Percentiles rank a stretch among this genome's conserved stretches.
Conservation (phyloP, 2,888 invertebrate genomes). For the Drosophila lutescens region DNA sequence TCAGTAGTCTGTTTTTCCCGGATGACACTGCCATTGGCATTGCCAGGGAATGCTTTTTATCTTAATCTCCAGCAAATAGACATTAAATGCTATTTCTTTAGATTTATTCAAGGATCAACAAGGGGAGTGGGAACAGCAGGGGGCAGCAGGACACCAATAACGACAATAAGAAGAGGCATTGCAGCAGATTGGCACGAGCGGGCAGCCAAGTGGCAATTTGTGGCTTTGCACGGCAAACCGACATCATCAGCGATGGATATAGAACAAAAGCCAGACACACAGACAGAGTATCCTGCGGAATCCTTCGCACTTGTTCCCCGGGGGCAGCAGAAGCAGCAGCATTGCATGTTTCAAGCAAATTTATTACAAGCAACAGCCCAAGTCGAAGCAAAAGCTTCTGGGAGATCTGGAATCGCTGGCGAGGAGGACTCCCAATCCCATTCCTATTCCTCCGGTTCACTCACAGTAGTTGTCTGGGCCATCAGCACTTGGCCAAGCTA, state of each 20-base stretch:
- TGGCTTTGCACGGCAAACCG: constrained; percentile 78
- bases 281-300: constrained; percentile 28
- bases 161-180: constrained; percentile 47
- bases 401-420: constrained; percentile 1
- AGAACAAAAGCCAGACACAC: constrained; percentile 73
- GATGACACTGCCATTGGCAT: constrained; percentile 24
- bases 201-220: constrained; percentile 78
- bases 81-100: constrained; percentile 81
- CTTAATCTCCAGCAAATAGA: constrained; percentile 81
- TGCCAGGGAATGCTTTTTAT: constrained; percentile 71
- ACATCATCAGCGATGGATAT: constrained; percentile 75
- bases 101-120: constrained; percentile 72
- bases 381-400: constrained; percentile 24
- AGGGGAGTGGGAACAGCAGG: constrained; percentile 25
- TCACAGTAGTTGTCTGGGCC: constrained; percentile 74
- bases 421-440: neutral
- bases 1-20: constrained; percentile 5
- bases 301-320: constrained; percentile 74
- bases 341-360: constrained; percentile 78
- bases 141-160: constrained; percentile 28
- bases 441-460: constrained; percentile 38
- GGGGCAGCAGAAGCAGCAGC: constrained; percentile 56
- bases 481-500: constrained; percentile 68
- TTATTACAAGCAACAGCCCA: constrained; percentile 77
- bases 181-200: constrained; percentile 77